phyloP scores from a whole-genome alignment of 2,797 vertebrate genomes.

The Pipistrellus pygmaeus region DNA sequence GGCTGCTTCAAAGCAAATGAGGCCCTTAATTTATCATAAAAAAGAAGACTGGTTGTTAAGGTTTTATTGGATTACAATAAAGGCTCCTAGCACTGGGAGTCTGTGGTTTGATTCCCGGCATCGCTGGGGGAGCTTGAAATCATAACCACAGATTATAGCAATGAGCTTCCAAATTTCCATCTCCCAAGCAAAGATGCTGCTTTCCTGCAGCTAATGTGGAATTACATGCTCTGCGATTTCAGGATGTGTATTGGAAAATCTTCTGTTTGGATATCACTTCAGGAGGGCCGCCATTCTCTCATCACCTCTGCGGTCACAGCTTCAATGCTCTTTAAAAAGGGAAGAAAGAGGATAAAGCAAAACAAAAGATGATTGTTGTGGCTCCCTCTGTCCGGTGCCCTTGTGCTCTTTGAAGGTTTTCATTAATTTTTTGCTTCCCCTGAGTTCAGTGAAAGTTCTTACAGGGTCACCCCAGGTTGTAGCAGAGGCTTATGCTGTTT shows the following conservation, averaged over 20 bases:
- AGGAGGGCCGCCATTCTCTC: constrained; percentile 73
- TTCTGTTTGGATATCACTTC: constrained; percentile 76
- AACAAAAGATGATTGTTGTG: constrained; percentile 61
- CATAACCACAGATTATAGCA: constrained; percentile 88
- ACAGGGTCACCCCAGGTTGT: constrained; percentile 42
- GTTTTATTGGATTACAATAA: constrained; percentile 88
- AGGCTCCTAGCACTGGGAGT: constrained; percentile 83
- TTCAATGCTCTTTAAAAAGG: constrained; percentile 17
- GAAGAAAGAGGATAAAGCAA: neutral
- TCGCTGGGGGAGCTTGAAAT: constrained; percentile 84
- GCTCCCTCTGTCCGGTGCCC: neutral
- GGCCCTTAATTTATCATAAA: constrained; percentile 86
- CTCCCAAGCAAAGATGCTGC: constrained; percentile 82
- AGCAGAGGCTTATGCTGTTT: neutral
- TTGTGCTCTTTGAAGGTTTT: constrained; percentile 37
- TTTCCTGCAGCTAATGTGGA: constrained; percentile 78
- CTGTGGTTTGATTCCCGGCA: constrained; percentile 88
- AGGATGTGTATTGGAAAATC: constrained; percentile 74
- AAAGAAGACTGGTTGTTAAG: constrained; percentile 84
- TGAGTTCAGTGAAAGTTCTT: constrained; percentile 71
- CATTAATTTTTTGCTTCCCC: constrained; percentile 65
- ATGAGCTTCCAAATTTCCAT: constrained; percentile 87
- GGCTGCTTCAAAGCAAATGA: constrained; percentile 84
- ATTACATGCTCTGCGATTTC: constrained; percentile 75
- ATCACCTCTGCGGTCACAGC: constrained; percentile 43